Percentiles rank a stretch among this genome's conserved stretches.
phyloP scores from a whole-genome alignment of 2,888 invertebrate genomes.

The Prionchulus punctatus region DNA sequence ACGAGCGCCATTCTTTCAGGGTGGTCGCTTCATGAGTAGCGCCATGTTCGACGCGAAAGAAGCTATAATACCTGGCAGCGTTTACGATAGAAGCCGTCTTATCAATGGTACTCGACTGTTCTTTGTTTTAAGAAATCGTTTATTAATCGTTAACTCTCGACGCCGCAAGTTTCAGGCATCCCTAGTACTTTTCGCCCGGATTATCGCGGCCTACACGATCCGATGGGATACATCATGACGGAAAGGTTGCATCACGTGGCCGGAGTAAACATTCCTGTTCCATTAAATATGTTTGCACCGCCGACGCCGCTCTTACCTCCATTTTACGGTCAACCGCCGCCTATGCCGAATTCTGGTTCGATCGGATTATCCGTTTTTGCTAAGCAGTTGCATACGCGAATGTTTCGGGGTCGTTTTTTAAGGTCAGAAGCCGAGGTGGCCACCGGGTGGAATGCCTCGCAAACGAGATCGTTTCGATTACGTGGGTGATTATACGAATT shows the following conservation, averaged over 20 bases:
- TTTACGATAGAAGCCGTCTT: constrained; percentile 55
- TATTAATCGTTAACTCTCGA: not conserved
- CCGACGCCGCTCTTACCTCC: constrained; percentile 50
- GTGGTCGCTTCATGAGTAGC: constrained; percentile 90
- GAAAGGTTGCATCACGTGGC: constrained; percentile 42
- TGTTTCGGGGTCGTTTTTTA: too few species aligned
- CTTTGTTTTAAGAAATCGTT: not conserved
- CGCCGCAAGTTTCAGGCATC: too few species aligned
- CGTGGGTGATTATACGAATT: not conserved
- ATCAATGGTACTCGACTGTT: constrained; percentile 1
- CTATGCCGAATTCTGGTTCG: too few species aligned
- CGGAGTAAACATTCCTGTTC: constrained; percentile 65
- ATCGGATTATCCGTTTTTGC: too few species aligned
- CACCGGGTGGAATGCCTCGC: not conserved
- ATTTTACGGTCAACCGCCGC: constrained; percentile 57
- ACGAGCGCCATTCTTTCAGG: constrained; percentile 38
- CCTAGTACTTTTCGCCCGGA: too few species aligned
- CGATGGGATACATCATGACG: constrained; percentile 76
- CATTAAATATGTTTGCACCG: constrained; percentile 56
- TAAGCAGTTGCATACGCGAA: too few species aligned
- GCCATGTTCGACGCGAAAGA: constrained; percentile 92
- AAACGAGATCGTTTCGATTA: not conserved
- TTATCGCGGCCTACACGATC: constrained; percentile 55
- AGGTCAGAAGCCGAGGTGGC: not conserved
- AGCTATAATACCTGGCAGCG: constrained; percentile 77